These are phyloP conservation scores for Sprattus sprattus DNA, from an alignment of 2,113 vertebrate genomes.

Conservation along the genomic window DNA sequence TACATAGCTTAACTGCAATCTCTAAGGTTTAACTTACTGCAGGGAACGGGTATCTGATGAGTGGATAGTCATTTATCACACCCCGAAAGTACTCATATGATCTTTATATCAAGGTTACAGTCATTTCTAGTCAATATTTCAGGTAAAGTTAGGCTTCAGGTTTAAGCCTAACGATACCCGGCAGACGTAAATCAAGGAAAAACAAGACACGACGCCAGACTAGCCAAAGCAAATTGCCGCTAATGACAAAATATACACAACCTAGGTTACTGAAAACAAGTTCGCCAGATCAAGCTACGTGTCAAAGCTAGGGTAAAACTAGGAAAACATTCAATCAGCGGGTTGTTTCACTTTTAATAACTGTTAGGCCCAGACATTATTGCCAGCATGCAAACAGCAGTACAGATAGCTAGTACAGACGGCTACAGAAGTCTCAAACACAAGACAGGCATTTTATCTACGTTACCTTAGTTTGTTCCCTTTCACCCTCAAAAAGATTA, in stretches of 20 bases:
- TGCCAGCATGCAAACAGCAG: background rate
- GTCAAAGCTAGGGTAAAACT: background rate
- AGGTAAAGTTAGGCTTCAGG: background rate
- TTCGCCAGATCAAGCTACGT: background rate
- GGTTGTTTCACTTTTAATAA: conserved; percentile 3
- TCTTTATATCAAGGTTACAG: background rate
- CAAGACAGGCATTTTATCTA: background rate
- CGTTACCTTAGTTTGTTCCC: background rate
- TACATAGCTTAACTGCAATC: background rate
- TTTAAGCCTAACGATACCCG: background rate
- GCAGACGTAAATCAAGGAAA: background rate
- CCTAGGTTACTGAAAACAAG: background rate
- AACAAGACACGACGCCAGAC: background rate
- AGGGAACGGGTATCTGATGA: background rate
- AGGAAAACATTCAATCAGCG: background rate
- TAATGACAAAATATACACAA: background rate
- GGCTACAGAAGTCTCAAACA: background rate
- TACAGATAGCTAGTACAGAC: background rate
- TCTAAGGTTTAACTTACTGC: background rate
- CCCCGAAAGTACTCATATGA: background rate
- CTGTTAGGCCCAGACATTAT: background rate
- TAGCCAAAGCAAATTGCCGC: background rate
- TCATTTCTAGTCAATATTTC: background rate
- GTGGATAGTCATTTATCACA: background rate
- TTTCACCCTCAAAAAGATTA: background rate